These are phyloP conservation scores for Epinephelus cyanopodus DNA, from an alignment of 2,113 vertebrate species.

Conservation along the genomic window DNA sequence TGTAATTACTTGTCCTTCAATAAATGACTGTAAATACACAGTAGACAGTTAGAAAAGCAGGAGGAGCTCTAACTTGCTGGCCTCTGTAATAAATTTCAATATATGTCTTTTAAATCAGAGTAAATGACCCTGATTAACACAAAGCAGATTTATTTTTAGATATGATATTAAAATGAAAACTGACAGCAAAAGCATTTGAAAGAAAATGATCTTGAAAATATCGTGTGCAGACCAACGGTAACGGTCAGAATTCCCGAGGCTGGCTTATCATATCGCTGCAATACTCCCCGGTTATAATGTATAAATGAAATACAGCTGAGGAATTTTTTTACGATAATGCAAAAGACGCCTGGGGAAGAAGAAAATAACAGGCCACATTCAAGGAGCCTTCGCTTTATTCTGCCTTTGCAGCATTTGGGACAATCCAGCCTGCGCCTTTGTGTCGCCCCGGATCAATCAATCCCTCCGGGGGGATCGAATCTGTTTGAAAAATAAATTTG, in stretches of 20 bases:
- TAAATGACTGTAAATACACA: not conserved
- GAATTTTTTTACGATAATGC: constrained; percentile 11
- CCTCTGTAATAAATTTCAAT: not conserved
- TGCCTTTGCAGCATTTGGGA: constrained; percentile 6
- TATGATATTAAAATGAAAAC: not conserved
- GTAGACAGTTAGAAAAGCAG: not conserved
- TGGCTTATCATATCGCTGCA: not conserved
- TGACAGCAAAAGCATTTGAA: not conserved
- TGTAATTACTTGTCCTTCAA: not conserved
- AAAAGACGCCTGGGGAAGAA: not conserved
- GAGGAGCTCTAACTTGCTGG: not conserved
- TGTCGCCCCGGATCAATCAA: constrained; percentile 50
- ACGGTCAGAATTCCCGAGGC: not conserved
- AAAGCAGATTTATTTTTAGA: not conserved
- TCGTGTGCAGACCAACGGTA: not conserved
- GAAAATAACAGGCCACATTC: not conserved
- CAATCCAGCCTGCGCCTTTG: constrained; percentile 15
- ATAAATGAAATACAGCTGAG: not conserved
- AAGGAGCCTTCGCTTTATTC: constrained; percentile 18
- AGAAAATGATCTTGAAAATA: not conserved
- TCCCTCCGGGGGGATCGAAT: constrained; percentile 37
- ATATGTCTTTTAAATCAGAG: not conserved
- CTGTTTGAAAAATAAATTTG: constrained; percentile 53
- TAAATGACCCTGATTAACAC: not conserved
- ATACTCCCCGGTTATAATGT: not conserved